Evolutionary conservation across 2,888 invertebrate genomes (phyloP), one percentile per base, ranked within the genome.

Genomic region (Athripsodes cinereus): DNA sequence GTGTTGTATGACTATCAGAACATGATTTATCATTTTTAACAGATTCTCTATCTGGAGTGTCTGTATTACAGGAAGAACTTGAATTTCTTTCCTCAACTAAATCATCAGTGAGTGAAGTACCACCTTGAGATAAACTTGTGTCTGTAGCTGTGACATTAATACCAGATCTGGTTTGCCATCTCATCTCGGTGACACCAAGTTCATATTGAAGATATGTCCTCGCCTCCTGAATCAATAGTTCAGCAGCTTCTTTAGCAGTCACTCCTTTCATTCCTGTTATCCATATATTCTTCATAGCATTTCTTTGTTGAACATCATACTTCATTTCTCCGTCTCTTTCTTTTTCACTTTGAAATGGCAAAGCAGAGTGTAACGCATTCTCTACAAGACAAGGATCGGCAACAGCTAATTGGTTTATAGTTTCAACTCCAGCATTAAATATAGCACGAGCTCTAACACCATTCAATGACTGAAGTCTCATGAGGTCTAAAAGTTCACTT

Each of bases 401-500:
- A 63, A 83, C 81, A 2, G 96, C 96, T 54, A 98, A 75, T 65
- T 87, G 85, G 1, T 88, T 77, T 16, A 96, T 78, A 3, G 82
- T 85, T 68, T 88, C 87, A 64, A 91, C 86, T 1, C 93, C 94
- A 21, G 84, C 83, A 72, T 91, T 85, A 69, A 84, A 93, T 5
- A 98, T 75, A 35, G 87, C 84, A 67, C 97, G 80, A 1, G 97
- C 96, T 64, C 91, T 82, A 65, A 86, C 82, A 1, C 90, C 92
- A 71, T 92, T 94, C 54, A 98, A 73, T 64, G 88, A 81, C 1
- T 92, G 83, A 47, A 98, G 74, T 65, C 90, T 84, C 81, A 96
- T 89, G 55, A 99, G 78, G 70, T 98, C 97, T 62, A 96, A 81
- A 44, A 99, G 78, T 70, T 99, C 97, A 20, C 90, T 83, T 68